These are phyloP conservation scores for Siderastrea radians DNA, from an alignment of 92 coral and sea anemone species.

Conservation along the genomic window DNA sequence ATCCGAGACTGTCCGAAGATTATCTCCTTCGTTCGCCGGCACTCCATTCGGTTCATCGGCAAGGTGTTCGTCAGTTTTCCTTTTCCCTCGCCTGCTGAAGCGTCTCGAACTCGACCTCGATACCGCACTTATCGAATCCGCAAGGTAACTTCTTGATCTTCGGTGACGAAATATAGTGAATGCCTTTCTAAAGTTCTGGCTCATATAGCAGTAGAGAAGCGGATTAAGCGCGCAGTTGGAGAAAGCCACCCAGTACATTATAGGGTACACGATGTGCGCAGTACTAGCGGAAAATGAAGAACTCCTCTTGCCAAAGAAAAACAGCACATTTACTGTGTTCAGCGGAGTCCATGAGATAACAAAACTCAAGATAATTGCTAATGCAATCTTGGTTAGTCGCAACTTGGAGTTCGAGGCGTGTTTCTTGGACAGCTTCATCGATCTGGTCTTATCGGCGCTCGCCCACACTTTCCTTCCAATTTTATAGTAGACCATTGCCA, in stretches of 20 bases:
- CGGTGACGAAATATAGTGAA: constrained; percentile 30
- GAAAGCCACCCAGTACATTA: constrained; percentile 65
- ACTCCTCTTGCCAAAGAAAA: constrained; percentile 13
- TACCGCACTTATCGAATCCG: constrained; percentile 5
- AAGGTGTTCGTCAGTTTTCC: not conserved
- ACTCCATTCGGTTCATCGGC: not conserved
- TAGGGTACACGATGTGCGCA: constrained; percentile 43
- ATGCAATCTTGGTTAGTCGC: constrained; percentile 84
- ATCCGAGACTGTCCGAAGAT: constrained; percentile 32
- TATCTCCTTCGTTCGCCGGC: not conserved
- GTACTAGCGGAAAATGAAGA: not conserved
- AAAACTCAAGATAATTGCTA: constrained; percentile 80
- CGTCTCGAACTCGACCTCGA: constrained; percentile 25
- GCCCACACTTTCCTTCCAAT: constrained; percentile 79
- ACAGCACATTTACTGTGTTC: constrained; percentile 23
- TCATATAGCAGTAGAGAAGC: constrained; percentile 84
- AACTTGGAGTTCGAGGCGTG: constrained; percentile 69
- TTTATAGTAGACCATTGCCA: constrained; percentile 74
- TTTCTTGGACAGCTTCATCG: constrained; percentile 59
- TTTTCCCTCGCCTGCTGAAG: constrained; percentile 29
- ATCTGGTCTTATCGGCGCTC: constrained; percentile 74
- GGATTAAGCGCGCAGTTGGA: constrained; percentile 92
- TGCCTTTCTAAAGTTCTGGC: constrained; percentile 83
- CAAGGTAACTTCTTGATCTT: constrained; percentile 21
- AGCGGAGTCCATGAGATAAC: constrained; percentile 86